Evolutionary conservation across 2,797 vertebrate species (phyloP).

Genomic region (Threskiornis aethiopicus): DNA sequence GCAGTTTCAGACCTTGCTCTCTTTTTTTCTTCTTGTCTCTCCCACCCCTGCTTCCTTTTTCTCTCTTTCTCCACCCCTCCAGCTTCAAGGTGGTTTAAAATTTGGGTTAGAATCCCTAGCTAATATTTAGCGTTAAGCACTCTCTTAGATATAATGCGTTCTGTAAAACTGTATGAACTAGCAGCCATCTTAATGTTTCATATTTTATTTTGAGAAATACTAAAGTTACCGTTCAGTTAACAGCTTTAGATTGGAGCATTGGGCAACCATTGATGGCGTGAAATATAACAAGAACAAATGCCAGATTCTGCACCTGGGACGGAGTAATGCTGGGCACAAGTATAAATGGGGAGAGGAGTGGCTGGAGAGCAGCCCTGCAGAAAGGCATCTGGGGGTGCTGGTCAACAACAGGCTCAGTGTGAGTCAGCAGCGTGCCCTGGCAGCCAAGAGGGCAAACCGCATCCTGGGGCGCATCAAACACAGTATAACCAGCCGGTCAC

Average conservation of each 20-base stretch:
- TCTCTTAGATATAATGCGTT: neutral
- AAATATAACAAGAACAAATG: neutral
- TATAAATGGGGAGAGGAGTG: neutral
- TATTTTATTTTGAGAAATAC: neutral
- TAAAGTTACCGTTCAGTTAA: neutral
- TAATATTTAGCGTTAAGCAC: neutral
- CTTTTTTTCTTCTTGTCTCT: neutral
- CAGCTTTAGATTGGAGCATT: neutral
- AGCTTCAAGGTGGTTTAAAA: neutral
- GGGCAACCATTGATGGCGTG: too few relatives aligned
- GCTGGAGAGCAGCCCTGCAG: neutral
- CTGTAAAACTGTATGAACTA: neutral
- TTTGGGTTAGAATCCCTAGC: neutral
- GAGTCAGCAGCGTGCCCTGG: neutral
- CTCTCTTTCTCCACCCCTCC: neutral
- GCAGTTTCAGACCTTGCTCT: neutral
- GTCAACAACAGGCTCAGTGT: neutral
- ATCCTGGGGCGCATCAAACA: neutral
- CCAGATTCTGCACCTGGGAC: neutral
- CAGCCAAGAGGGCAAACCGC: neutral
- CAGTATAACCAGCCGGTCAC: neutral
- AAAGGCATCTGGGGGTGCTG: neutral
- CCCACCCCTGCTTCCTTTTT: rapidly evolving
- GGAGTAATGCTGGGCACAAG: rapidly evolving
- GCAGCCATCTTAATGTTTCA: neutral